phyloP scores from a whole-genome alignment of 1,140 invertebrate species.

The Sminthurinus signatus region DNA sequence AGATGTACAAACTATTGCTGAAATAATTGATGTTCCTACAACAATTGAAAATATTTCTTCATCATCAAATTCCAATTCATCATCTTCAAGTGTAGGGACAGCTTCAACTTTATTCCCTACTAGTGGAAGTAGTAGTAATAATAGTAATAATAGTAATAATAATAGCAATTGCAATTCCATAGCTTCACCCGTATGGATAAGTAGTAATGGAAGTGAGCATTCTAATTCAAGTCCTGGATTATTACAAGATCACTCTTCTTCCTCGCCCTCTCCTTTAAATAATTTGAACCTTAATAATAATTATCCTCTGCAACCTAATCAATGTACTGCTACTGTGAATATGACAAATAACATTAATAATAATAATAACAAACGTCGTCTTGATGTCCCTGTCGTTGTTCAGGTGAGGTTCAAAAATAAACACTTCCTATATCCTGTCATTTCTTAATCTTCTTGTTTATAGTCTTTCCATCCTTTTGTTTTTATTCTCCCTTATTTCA shows the following conservation, averaged over 20 bases:
- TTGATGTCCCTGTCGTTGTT: constrained; percentile 21
- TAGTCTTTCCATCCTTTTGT: no score
- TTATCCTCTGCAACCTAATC: neutral
- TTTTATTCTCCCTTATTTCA: no score
- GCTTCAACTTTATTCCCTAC: neutral
- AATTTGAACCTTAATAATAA: neutral
- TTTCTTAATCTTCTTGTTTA: no score
- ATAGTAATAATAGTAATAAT: constrained; percentile 1
- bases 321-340: neutral
- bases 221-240: neutral
- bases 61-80: neutral
- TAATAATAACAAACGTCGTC: constrained; percentile 6
- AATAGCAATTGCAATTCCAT: constrained; percentile 4
- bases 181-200: neutral
- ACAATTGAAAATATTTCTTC: neutral
- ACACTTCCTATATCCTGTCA: no score
- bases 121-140: constrained; percentile 2
- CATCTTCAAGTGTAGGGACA: neutral
- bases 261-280: constrained; percentile 2
- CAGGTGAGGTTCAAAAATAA: constrained; percentile 28
- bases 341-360: neutral
- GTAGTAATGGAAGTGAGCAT: neutral
- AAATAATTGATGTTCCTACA: constrained; percentile 30
- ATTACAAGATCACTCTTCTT: neutral
- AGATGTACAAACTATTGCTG: constrained; percentile 24